Base-by-base conservation (phyloP, 2,797 vertebrate genomes). In the Poecilia velifera region DNA sequence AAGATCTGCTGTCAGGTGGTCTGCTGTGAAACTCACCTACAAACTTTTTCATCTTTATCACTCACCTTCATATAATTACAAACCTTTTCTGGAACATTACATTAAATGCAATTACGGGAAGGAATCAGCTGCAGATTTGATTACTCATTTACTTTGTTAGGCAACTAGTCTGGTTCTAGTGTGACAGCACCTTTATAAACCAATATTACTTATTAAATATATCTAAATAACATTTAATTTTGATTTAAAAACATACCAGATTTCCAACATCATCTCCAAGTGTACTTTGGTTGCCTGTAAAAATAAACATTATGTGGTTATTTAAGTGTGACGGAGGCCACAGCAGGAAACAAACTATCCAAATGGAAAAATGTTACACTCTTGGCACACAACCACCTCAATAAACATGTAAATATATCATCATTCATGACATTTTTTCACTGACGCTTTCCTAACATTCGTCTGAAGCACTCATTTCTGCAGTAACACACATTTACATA, bases 241-340 rank as follows among this genome's bases (percentile, higher is more conserved):
- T 62, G 1, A 71, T 53, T 70, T 53, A 7, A 49, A 85, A 87
- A 97, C 97, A 78, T 96, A 99, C 98, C 98, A 99, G 79, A 99
- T 97, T 92, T 99, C 98, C 91, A 99, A 90, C 20, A 89, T 95
- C 91, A 99, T 93, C 87, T 99, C 97, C 89, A 99, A 90, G 93
- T 95, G 95, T 77, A 99, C 95, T 93, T 97, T 96, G 83, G 97
- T 99, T 86, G 97, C 96, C 98, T 99, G 94, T 94, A 64, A 82
- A 95, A 95, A 86, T 77, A 94, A 85, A 88, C 6, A 89, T 86
- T 57, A 91, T 55, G 39, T 34, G 47, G 49, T 91, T 88, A 88
- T 39, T 71, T 45, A 28, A 71, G 41, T 45, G 41, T 45, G 22
- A 71, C 25, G 3, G 5, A 6, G 6, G 68, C 12, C 25, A 71